These are phyloP conservation scores for Epinotia demarniana DNA, from an alignment of 2,888 invertebrate species.

Conservation along the genomic window DNA sequence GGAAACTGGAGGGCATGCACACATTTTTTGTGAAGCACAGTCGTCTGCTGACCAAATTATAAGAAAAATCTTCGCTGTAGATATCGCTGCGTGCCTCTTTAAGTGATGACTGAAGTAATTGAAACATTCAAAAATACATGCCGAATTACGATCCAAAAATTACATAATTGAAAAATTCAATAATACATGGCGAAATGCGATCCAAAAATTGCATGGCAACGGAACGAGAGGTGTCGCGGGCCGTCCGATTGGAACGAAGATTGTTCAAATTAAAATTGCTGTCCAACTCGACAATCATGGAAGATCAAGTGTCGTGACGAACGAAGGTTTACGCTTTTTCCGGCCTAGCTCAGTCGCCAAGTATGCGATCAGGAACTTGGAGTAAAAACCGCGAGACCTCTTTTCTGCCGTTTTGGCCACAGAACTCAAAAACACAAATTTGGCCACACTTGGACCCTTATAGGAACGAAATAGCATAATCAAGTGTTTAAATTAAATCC, in stretches of 20 bases:
- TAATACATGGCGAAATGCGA: background rate
- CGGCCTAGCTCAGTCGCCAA: background rate
- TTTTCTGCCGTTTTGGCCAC: constrained; percentile 1
- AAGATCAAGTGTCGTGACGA: constrained; percentile 1
- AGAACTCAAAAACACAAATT: background rate
- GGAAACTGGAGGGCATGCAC: no score
- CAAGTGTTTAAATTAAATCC: background rate
- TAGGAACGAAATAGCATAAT: background rate
- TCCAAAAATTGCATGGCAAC: background rate
- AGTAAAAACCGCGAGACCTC: background rate
- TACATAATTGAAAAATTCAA: background rate
- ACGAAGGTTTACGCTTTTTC: background rate
- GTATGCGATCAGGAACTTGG: background rate
- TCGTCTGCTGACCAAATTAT: background rate
- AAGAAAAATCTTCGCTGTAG: background rate
- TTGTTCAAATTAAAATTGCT: constrained; percentile 1
- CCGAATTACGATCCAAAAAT: constrained; percentile 1
- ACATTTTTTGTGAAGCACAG: no score
- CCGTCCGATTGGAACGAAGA: background rate
- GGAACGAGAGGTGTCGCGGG: background rate
- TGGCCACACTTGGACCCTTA: background rate
- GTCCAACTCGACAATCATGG: background rate
- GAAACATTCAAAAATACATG: background rate
- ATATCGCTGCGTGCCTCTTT: background rate
- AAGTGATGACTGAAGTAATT: background rate